Percentiles rank a stretch among this genome's conserved stretches.
Evolutionary conservation across 2,888 invertebrate genomes (phyloP).

Genomic region (Acrobeloides nanus): DNA sequence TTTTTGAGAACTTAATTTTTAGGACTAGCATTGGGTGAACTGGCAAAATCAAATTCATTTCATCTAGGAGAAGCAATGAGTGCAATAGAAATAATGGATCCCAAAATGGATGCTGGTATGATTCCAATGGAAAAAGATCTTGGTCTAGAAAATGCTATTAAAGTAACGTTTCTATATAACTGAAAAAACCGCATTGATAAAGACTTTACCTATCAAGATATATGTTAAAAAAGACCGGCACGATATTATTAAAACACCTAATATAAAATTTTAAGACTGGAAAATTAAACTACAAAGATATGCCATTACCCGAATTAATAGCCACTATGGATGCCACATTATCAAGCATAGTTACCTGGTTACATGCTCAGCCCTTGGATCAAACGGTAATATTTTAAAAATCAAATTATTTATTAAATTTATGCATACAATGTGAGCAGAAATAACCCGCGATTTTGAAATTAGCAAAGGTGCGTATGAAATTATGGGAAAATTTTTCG

Average conservation of each 20-base stretch:
- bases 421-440: too few relatives aligned
- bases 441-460: too few relatives aligned
- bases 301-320: constrained; percentile 66
- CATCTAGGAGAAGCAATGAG: constrained; percentile 92
- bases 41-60: constrained; percentile 14
- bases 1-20: too few relatives aligned
- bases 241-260: constrained; percentile 2
- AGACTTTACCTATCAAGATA: too few relatives aligned
- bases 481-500: too few relatives aligned
- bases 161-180: too few relatives aligned
- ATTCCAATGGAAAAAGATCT: constrained; percentile 61
- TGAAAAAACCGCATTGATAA: too few relatives aligned
- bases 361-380: constrained; percentile 67
- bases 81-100: constrained; percentile 99
- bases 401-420: too few relatives aligned
- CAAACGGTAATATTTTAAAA: constrained; percentile 28
- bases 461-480: too few relatives aligned
- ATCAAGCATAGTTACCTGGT: constrained; percentile 85
- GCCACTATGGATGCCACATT: constrained; percentile 87
- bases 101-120: constrained; percentile 99
- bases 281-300: constrained; percentile 3
- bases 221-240: too few relatives aligned
- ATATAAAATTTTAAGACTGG: constrained; percentile 10
- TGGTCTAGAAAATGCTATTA: constrained; percentile 8
- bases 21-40: constrained; percentile 18